Percentiles rank a stretch among this genome's conserved stretches.
These are phyloP conservation scores for Megamerina dolium DNA, from an alignment of 2,888 invertebrate species.

Conservation along the genomic window DNA sequence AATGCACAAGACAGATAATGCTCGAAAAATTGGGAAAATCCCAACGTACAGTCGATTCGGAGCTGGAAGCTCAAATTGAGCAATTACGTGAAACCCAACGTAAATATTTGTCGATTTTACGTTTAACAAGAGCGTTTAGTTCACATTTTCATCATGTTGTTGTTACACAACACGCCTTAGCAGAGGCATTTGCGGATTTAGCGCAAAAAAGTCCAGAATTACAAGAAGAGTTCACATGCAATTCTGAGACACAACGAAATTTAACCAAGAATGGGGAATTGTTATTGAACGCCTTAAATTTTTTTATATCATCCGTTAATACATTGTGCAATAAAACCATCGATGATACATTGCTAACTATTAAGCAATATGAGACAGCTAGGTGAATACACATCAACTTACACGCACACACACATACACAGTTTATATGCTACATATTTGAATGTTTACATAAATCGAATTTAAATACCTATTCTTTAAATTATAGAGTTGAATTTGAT, in stretches of 20 bases:
- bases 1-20: constrained; percentile 94
- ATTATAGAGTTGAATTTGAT: constrained; percentile 85
- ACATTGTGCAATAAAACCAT: constrained; percentile 97
- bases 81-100: constrained; percentile 87
- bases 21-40: constrained; percentile 95
- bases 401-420: not conserved
- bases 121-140: constrained; percentile 77
- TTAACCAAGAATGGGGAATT: constrained; percentile 91
- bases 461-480: too few species aligned
- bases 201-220: constrained; percentile 95
- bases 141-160: constrained; percentile 85
- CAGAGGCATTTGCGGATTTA: constrained; percentile 90
- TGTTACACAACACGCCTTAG: constrained; percentile 79
- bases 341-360: constrained; percentile 77
- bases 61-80: constrained; percentile 91
- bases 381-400: constrained; percentile 46
- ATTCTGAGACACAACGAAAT: constrained; percentile 92
- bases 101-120: constrained; percentile 82
- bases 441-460: too few species aligned
- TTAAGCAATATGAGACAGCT: constrained; percentile 58
- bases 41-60: constrained; percentile 83
- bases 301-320: constrained; percentile 92
- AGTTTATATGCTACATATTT: too few species aligned
- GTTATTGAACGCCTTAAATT: constrained; percentile 85
- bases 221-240: constrained; percentile 89